phyloP scores from a whole-genome alignment of 1,140 invertebrate species.

The Orussus abietinus region DNA sequence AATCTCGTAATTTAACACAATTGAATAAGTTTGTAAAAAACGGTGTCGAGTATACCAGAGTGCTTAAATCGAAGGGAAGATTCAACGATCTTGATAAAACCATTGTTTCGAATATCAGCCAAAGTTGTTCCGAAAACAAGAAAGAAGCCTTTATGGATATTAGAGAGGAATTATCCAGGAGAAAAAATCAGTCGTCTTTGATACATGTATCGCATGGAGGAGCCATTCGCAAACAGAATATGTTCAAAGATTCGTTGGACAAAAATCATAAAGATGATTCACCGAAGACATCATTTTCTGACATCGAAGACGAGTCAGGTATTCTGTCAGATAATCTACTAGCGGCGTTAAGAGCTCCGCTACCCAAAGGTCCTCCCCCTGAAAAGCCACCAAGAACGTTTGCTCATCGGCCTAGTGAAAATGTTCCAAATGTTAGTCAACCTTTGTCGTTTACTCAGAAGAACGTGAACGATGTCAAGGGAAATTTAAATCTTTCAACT shows the following conservation, averaged over 20 bases:
- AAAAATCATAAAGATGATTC: too few relatives aligned
- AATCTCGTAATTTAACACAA: background rate
- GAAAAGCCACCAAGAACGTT: conserved; percentile 70
- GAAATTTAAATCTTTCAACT: background rate
- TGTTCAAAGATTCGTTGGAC: too few relatives aligned
- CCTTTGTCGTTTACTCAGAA: background rate
- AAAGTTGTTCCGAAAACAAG: conserved; percentile 48
- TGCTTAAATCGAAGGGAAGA: conserved; percentile 46
- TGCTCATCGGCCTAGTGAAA: conserved; percentile 46
- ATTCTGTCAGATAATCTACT: conserved; percentile 58
- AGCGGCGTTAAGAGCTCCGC: conserved; percentile 59
- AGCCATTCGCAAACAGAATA: too few relatives aligned
- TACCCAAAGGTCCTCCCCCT: conserved; percentile 64
- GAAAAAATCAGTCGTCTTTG: too few relatives aligned
- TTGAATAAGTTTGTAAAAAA: conserved; percentile 21
- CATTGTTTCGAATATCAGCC: conserved; percentile 38
- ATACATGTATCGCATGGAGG: too few relatives aligned
- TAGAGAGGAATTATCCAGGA: conserved; percentile 18
- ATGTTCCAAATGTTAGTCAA: background rate
- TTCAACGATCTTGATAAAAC: conserved; percentile 40
- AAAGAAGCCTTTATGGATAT: conserved; percentile 24
- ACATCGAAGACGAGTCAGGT: conserved; percentile 31
- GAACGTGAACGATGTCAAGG: background rate
- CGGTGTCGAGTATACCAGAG: conserved; percentile 48
- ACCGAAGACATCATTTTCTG: background rate